Base-by-base conservation (phyloP, 2,888 invertebrate genomes). In the Macrosiphum euphorbiae region DNA sequence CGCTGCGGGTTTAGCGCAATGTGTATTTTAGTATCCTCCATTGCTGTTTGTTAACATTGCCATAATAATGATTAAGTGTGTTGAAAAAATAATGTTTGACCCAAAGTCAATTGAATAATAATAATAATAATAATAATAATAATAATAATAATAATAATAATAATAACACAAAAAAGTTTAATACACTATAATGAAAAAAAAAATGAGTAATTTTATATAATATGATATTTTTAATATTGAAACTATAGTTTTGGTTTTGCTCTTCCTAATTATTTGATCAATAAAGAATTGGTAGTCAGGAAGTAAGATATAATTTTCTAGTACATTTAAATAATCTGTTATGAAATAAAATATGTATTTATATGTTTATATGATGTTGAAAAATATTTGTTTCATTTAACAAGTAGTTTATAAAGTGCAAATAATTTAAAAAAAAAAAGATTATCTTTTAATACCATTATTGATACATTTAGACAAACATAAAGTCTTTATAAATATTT, bases 11-110 rank as follows among this genome's bases (percentile, higher is more conserved):
- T 87, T 10, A 94, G 61, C 67, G 85, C 90, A 86, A 58, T 90
- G 90, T 94, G 94, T 90, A 55, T 94, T 94, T 94, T 94, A 94
- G 94, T 90, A 90, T 52, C 90, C 24, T n/a, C 24, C 41, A 85
- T 67, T 50, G 90, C 50, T 47, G 87, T 86, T 94, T 50, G 94
- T 87, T 28, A 94, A 90, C 47, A 85, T 58, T 61, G 8, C 67
- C 10, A 61, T 41, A 61, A 92, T 61, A 87, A 88, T 88, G 88
- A 92, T 88, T 78, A 44, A 88, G 78, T 78, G 44, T 44, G 61
- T 50, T 67, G 35, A 67, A 67, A 92, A 92, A 61, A 44, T 44
- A 88, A 78, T 28, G 28, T 85, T 85, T 26, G 24, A 28, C 87
- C 87, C 35, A 41, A 50, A 52, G 50, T 52, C 67, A 24, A 88